Conservation (phyloP, 2,797 vertebrate genomes). For the Nothura maculosa region DNA sequence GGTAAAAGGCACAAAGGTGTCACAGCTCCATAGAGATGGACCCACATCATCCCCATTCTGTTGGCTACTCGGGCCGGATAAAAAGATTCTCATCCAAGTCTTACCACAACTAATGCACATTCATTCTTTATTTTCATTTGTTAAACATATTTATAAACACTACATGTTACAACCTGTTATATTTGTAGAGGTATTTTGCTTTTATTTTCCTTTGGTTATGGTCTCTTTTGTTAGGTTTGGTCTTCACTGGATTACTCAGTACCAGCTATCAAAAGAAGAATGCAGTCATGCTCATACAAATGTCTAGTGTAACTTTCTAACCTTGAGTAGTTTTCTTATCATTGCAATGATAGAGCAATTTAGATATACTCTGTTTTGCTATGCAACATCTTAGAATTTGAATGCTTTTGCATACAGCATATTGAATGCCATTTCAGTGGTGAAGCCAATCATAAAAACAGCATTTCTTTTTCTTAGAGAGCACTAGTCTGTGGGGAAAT, state of each 20-base stretch:
- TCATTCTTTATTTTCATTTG: neutral
- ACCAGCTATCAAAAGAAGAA: neutral
- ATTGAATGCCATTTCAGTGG: neutral
- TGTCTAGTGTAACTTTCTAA: neutral
- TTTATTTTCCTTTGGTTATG: neutral
- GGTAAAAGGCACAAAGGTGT: neutral
- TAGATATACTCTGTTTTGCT: slow-evolving; percentile 6
- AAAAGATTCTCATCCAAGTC: neutral
- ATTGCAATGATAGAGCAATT: neutral
- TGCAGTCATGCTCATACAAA: neutral
- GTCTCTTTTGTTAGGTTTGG: neutral
- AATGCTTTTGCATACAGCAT: neutral
- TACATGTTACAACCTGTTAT: rapidly evolving
- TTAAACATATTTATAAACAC: neutral
- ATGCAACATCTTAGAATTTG: neutral
- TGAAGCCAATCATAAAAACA: neutral
- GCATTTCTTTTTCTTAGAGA: neutral
- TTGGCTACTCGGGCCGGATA: neutral
- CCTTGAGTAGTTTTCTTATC: neutral
- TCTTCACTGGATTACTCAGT: neutral
- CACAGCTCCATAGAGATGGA: neutral
- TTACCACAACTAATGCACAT: neutral
- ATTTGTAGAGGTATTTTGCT: neutral
- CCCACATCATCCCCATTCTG: rapidly evolving
- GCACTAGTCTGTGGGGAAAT: neutral